phyloP scores from a whole-genome alignment of 37 sponge, comb jelly and placozoan species.

The Eunapius fragilis region DNA sequence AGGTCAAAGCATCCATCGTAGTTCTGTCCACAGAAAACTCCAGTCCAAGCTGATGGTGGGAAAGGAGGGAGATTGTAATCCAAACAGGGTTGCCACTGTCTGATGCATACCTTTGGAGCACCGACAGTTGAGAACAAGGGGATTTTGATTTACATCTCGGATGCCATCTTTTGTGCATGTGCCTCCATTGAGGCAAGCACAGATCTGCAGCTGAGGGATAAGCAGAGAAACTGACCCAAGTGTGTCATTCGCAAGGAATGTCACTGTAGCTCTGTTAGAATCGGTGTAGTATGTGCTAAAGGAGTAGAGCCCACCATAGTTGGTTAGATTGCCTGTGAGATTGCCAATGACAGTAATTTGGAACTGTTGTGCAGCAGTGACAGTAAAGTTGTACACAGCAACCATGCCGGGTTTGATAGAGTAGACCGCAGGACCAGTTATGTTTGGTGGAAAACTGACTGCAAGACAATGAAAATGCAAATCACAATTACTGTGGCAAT shows the following conservation, averaged over 20 bases:
- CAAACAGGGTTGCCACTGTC: not conserved
- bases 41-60: slow-evolving; percentile 16
- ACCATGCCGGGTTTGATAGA: slow-evolving; percentile 13
- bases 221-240: slow-evolving; percentile 2
- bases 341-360: not conserved
- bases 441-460: slow-evolving; percentile 66
- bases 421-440: slow-evolving; percentile 33
- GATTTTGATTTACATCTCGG: not conserved
- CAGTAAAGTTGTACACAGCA: slow-evolving; percentile 36
- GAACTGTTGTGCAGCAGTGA: slow-evolving; percentile 11
- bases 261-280: not conserved
- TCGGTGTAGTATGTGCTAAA: slow-evolving; percentile 9
- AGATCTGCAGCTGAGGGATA: slow-evolving; percentile 38
- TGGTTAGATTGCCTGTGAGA: not conserved
- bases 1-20: slow-evolving; percentile 19
- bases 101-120: slow-evolving; percentile 40
- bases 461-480: not conserved
- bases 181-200: slow-evolving; percentile 61
- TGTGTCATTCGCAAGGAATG: slow-evolving; percentile 45
- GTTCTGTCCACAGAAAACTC: slow-evolving; percentile 4
- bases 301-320: not conserved
- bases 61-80: not conserved
- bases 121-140: slow-evolving; percentile 36
- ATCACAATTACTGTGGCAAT: not conserved
- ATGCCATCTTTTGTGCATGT: slow-evolving; percentile 58